Conservation (phyloP, 2,797 vertebrate genomes). For the Diglossa cyanea region DNA sequence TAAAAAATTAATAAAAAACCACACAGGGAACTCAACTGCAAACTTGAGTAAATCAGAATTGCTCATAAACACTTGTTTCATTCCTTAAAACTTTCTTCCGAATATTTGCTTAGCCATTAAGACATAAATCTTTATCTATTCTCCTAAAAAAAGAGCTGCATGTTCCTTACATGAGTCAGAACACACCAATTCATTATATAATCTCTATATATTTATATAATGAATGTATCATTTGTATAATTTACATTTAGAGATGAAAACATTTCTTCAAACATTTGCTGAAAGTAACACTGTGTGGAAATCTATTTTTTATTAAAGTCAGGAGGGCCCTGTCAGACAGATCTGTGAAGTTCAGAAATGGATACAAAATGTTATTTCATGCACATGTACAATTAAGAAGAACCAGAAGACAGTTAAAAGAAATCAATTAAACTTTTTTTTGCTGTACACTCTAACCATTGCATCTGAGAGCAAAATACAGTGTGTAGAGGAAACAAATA, state of each 20-base stretch:
- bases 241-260: not conserved
- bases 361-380: not conserved
- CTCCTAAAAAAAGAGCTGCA: not conserved
- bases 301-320: not conserved
- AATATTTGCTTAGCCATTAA: not conserved
- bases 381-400: not conserved
- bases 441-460: not conserved
- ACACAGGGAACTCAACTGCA: not conserved
- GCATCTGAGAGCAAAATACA: not conserved
- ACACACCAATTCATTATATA: not conserved
- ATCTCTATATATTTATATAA: not conserved
- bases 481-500: not conserved
- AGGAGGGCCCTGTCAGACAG: not conserved
- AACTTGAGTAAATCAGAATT: not conserved
- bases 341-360: not conserved
- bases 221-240: not conserved
- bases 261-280: not conserved
- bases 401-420: not conserved
- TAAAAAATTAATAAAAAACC: not conserved
- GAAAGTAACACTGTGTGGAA: not conserved
- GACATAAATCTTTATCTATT: not conserved
- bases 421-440: not conserved
- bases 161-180: not conserved
- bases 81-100: not conserved
- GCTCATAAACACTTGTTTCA: not conserved